Evolutionary conservation across 2,113 vertebrate genomes (phyloP), one percentile per base, ranked within the genome.

Genomic region (Pachycephala philippinensis): DNA sequence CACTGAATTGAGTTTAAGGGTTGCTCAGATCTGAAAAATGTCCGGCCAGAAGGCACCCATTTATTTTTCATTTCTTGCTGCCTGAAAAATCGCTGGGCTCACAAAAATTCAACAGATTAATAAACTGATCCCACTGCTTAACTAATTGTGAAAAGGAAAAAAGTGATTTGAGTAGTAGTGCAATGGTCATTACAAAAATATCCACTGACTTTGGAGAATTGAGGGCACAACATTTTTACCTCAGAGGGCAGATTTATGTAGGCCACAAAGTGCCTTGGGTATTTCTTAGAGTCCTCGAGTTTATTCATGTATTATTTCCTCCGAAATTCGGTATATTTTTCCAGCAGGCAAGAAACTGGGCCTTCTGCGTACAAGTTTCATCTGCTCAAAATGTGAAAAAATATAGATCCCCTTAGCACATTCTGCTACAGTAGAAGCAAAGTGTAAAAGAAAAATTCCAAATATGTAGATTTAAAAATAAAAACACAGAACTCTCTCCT

Each of bases 401-500:
- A 96, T 76, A 93, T 11, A 93, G 93, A 91, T 87, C 84, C 91
- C 94, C 77, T 94, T 90, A 95, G 85, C 96, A 86, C 83, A 94
- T 95, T 94, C 94, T 91, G 89, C 81, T 85, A 94, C 65, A 92
- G 76, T 11, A 81, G 72, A 96, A 76, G 64, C 66, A 69, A 94
- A 97, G 72, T 78, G 90, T 71, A 66, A 82, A 87, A 89, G 83
- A 93, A 95, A 94, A 83, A 95, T 68, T 96, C 95, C 70, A 97
- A 97, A 96, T 94, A 94, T 90, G 93, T 97, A 96, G 91, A 92
- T 96, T 94, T 93, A 95, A 96, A 97, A 95, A 96, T 95, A 96
- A 90, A 80, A 96, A 87, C 61, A 95, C 60, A 45, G 45, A 91
- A 65, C 37, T 95, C 89, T 92, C 87, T 76, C 68, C 89, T 84